phyloP scores from a whole-genome alignment of 2,113 vertebrate genomes.

The Halcyon malimbica region DNA sequence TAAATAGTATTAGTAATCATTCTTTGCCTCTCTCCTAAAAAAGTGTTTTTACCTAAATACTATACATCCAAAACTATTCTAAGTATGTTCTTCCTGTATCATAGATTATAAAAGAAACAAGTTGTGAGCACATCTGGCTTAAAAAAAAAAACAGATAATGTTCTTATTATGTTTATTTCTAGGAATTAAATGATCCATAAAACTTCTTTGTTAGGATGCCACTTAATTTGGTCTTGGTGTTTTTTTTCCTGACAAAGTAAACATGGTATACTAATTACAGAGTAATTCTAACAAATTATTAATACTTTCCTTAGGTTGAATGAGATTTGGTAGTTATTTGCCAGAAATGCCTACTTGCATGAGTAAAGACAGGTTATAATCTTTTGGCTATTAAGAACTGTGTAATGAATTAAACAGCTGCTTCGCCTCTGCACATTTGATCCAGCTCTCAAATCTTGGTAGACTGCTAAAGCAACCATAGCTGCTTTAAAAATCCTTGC shows the following conservation, averaged over 20 bases:
- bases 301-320: background rate
- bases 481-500: background rate
- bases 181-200: background rate
- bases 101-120: background rate
- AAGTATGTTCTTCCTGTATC: background rate
- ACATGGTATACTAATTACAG: background rate
- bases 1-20: background rate
- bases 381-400: background rate
- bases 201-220: background rate
- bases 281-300: background rate
- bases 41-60: background rate
- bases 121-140: background rate
- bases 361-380: background rate
- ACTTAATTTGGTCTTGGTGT: background rate
- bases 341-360: background rate
- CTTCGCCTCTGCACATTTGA: background rate
- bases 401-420: background rate
- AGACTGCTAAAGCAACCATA: background rate
- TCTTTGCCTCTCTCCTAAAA: background rate
- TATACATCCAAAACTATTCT: background rate
- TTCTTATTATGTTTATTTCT: background rate
- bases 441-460: background rate
- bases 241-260: background rate
- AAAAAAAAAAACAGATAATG: background rate
- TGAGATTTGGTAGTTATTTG: background rate